Base-by-base conservation (phyloP, 2,113 vertebrate species). In the zebrafish (Danio rerio) region DNA sequence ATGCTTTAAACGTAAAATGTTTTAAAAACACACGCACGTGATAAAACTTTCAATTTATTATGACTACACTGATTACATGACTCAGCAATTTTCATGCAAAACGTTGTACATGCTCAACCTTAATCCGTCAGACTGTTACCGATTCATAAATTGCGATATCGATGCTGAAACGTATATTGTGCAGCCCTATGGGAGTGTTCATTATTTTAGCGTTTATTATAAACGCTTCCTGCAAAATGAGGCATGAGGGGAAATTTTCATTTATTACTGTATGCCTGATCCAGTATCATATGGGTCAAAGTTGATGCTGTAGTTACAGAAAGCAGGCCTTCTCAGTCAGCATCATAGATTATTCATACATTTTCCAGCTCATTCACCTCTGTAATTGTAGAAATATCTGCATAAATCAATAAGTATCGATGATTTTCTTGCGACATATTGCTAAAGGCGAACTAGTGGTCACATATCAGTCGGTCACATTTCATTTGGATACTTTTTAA, bases 321-420 rank as follows among this genome's bases (percentile, higher is more conserved):
- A 52, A 65, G 12, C n/a, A 43, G 31, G 45, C 40, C 42, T 71
- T 9, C 55, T 72, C 56, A 31, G 31, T 50, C 45, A 52, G 21
- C 71, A 58, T 76, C 18, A 76, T 76, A 47, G 59, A 82, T 82
- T 75, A 82, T 82, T 82, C 49, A 75, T 82, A 59, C 21, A 61
- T 13, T 40, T 75, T 55, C 71, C 81, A 58, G 52, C 20, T 71
- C 20, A 58, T n/a, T 47, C 15, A 55, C 10, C 56, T 77, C 16
- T 49, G 73, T 77, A 82, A 82, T 49, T 6, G 11, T 52, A 77
- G 40, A 69, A 43, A 76, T 49, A 21, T 58, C 55, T 18, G 52
- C 55, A 20, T 52, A 12, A 69, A 77, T 82, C 81, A 69, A 77
- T 82, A 68, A 68, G 50, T 82, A 49, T 82, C 0, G 7, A 50